phyloP scores from a whole-genome alignment of 2,797 vertebrate species.

The Natrix natrix region DNA sequence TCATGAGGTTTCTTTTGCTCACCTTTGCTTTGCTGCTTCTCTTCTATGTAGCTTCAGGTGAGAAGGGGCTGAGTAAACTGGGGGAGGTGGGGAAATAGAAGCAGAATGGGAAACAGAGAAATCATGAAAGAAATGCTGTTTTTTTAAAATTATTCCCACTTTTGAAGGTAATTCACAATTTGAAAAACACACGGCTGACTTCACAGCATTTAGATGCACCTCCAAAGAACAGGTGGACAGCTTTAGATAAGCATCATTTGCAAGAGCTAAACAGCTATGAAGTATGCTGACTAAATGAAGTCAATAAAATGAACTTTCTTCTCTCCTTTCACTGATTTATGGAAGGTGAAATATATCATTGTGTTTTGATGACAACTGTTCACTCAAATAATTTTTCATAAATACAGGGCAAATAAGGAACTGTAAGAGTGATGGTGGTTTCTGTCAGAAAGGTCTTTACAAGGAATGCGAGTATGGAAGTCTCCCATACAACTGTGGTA shows the following conservation, averaged over 20 bases:
- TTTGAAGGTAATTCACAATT: not conserved
- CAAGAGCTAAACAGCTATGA: not conserved
- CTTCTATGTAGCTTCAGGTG: not conserved
- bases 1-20: not conserved
- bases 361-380: not conserved
- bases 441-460: not conserved
- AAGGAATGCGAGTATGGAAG: not conserved
- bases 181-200: not conserved
- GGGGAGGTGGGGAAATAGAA: not conserved
- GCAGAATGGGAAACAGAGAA: not conserved
- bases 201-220: not conserved
- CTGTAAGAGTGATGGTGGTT: not conserved
- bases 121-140: not conserved
- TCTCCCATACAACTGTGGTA: constrained; percentile 6
- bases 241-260: not conserved
- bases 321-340: not conserved
- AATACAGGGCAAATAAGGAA: not conserved
- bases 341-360: not conserved
- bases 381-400: not conserved
- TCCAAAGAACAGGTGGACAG: not conserved
- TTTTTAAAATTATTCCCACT: not conserved
- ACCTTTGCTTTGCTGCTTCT: not conserved
- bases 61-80: not conserved
- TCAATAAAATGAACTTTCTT: not conserved
- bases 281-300: not conserved